These are phyloP conservation scores for Suillia variegata DNA, from an alignment of 2,888 invertebrate species.

Conservation along the genomic window DNA sequence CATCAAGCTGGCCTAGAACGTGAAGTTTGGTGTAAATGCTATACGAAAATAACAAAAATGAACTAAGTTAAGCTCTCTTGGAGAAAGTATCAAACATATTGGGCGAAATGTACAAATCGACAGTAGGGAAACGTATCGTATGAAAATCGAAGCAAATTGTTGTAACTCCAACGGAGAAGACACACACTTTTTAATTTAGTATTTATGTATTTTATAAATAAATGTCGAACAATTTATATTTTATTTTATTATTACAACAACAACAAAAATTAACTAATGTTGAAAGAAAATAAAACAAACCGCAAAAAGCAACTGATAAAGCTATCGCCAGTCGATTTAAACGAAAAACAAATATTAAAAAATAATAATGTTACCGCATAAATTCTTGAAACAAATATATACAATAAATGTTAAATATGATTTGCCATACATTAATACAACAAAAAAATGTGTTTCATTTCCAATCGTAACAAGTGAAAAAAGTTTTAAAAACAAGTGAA, in stretches of 20 bases:
- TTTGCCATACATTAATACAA: slow-evolving; percentile 35
- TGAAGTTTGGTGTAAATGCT: too few relatives aligned
- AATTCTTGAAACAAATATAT: slow-evolving; percentile 18
- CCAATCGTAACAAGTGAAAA: background rate
- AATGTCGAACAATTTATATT: slow-evolving; percentile 8
- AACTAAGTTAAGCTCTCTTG: too few relatives aligned
- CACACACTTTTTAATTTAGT: background rate
- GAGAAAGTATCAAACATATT: too few relatives aligned
- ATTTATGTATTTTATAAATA: background rate
- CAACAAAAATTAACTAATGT: slow-evolving; percentile 12
- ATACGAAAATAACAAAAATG: too few relatives aligned
- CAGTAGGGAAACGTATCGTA: background rate
- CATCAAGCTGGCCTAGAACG: too few relatives aligned
- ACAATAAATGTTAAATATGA: slow-evolving; percentile 30
- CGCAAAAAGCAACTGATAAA: too few relatives aligned
- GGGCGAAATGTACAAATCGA: background rate
- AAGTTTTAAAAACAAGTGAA: background rate
- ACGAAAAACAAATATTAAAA: background rate
- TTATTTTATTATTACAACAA: too few relatives aligned
- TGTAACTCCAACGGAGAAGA: background rate
- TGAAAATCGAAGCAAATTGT: background rate
- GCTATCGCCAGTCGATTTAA: slow-evolving; percentile 10
- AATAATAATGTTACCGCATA: slow-evolving; percentile 18
- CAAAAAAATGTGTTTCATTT: slow-evolving; percentile 4
- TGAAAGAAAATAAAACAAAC: slow-evolving; percentile 27